Evolutionary conservation across 64 coral and sea anemone genomes (phyloP).

Genomic region (Actinia equina): DNA sequence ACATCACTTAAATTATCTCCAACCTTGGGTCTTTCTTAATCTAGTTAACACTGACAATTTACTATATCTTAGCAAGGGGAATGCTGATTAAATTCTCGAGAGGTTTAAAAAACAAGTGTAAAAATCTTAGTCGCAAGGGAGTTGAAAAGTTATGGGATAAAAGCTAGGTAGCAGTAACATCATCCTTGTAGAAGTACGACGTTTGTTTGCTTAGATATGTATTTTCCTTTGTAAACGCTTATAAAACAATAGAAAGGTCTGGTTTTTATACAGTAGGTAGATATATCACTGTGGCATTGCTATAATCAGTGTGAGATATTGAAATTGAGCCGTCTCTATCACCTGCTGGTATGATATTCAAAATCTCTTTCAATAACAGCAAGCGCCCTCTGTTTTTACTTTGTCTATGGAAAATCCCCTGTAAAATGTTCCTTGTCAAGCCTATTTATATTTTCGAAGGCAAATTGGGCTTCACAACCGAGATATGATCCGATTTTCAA

Average conservation of each 20-base stretch:
- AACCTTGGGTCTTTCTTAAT: slow-evolving; percentile 76
- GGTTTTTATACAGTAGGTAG: neutral
- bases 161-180: neutral
- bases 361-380: neutral
- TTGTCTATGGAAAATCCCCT: neutral
- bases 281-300: neutral
- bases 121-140: neutral
- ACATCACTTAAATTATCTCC: slow-evolving; percentile 48
- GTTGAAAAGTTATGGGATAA: neutral
- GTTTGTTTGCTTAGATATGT: neutral
- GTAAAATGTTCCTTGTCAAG: neutral
- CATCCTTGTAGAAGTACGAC: neutral
- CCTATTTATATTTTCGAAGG: neutral
- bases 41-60: slow-evolving; percentile 69
- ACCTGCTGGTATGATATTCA: slow-evolving; percentile 36
- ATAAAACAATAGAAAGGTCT: no score
- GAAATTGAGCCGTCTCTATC: slow-evolving; percentile 46
- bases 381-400: neutral
- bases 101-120: neutral
- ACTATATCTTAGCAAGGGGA: neutral
- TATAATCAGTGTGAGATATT: slow-evolving; percentile 62
- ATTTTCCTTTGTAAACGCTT: neutral
- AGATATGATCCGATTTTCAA: neutral
- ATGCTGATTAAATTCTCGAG: neutral
- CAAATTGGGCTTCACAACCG: neutral